Base-by-base conservation (phyloP, 2,888 invertebrate species). In the Notodonta dromedarius region DNA sequence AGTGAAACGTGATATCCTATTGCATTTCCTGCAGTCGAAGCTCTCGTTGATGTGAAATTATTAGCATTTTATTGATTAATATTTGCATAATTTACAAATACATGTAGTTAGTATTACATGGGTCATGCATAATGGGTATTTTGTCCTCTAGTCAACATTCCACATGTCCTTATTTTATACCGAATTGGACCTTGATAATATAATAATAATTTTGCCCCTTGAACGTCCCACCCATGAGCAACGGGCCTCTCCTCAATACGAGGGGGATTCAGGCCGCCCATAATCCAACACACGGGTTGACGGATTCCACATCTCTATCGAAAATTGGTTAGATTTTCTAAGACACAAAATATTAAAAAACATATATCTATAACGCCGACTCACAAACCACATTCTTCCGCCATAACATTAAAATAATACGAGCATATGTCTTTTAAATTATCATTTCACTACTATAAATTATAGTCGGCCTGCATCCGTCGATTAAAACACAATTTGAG, bases 401-500 rank as follows among this genome's bases (percentile, higher is more conserved):
- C 74, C 74, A 72, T 73, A 70, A 74, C 71, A 84, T 87, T 85
- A 85, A 82, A 83, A 85, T 89, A 88, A 89, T 87, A 69, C 65
- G 61, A 79, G 78, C 82, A 84, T 82, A 83, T 86, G 87, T 85
- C 83, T 80, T 77, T 24, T 67, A 82, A 84, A 84, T 85, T 80
- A 84, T 78, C 76, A 82, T 82, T 84, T 78, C 76, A 74, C 65
- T 73, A 73, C 76, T 77, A 72, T 70, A 74, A 24, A 76, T 75
- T 77, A 79, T 71, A 62, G 59, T 56, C 67, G 70, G 66, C 77
- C 82, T 79, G 79, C 85, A 86, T 88, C 89, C 88, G 88, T 82
- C 88, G 80, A 88, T 91, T 89, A 90, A 83, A 88, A 77, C 66
- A 79, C 81, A 82, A 89, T 89, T 87, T 85, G 73, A 71, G 72